Evolutionary conservation across 2,113 vertebrate species (phyloP).

Genomic region (Mohoua ochrocephala): DNA sequence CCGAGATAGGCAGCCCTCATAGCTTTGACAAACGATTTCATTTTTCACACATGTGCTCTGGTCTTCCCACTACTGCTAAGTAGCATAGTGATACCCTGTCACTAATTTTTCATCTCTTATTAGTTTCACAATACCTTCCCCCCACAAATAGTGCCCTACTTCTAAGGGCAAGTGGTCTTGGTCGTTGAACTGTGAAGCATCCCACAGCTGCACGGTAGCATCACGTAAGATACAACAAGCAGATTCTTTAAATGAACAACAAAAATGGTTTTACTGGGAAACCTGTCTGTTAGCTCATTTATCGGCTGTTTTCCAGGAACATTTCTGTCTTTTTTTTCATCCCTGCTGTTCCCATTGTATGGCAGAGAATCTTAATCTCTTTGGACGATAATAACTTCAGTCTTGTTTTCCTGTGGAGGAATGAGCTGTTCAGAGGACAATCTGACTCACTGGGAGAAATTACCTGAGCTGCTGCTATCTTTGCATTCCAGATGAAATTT

Average conservation of each 20-base stretch:
- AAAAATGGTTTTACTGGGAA: background rate
- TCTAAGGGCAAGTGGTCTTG: background rate
- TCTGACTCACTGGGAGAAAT: background rate
- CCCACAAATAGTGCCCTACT: background rate
- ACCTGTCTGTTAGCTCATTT: background rate
- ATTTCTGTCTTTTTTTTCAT: background rate
- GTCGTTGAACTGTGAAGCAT: background rate
- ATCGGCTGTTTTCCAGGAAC: background rate
- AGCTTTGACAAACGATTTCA: background rate
- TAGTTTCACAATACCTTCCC: background rate
- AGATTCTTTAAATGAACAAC: background rate
- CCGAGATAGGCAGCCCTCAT: rapidly evolving
- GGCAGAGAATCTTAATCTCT: background rate
- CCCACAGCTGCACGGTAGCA: background rate
- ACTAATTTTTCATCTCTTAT: background rate
- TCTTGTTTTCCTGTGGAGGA: background rate
- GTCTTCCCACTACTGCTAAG: background rate
- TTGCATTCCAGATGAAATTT: background rate
- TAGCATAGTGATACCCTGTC: background rate
- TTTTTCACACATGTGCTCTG: background rate
- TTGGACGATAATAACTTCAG: background rate
- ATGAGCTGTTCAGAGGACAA: background rate
- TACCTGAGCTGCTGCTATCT: background rate
- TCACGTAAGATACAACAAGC: background rate
- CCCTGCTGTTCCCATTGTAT: background rate